Conservation (phyloP, 2,113 vertebrate species). For the Passer domesticus region DNA sequence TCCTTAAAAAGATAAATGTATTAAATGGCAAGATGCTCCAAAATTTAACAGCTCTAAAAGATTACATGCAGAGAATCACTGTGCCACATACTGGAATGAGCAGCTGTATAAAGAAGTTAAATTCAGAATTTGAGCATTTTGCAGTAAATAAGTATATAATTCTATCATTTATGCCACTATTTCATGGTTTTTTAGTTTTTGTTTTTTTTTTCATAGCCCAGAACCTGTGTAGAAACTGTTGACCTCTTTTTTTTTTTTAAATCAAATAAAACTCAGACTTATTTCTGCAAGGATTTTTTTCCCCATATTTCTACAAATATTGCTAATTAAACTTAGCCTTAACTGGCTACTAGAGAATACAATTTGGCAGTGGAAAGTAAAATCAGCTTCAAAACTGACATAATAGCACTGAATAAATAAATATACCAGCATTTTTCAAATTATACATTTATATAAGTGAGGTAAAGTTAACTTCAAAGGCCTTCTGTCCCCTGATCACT, state of each 20-base stretch:
- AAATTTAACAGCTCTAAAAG: not conserved
- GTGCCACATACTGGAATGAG: not conserved
- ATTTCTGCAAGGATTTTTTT: not conserved
- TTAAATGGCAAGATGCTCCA: not conserved
- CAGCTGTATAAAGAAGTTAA: not conserved
- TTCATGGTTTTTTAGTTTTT: not conserved
- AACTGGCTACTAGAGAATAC: not conserved
- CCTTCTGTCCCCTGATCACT: not conserved
- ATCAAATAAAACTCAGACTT: not conserved
- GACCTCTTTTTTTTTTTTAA: not conserved
- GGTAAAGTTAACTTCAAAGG: not conserved
- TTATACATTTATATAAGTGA: not conserved
- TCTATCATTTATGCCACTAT: not conserved
- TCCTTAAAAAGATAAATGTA: not conserved
- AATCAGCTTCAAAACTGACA: not conserved
- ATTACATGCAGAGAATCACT: not conserved
- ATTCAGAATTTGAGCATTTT: not conserved
- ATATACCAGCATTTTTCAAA: not conserved
- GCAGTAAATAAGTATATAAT: not conserved
- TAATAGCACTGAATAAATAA: not conserved
- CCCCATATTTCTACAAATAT: not conserved
- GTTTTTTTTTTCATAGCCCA: not conserved
- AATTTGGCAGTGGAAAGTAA: not conserved
- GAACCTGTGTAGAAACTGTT: not conserved
- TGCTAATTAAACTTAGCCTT: not conserved